A percentile compares a stretch with the other conserved stretches of the same genome.
Evolutionary conservation across 2,113 vertebrate species (phyloP).

Genomic region (human (Homo sapiens)): GRCh38 chr20:47668001-47668500

Average conservation of each 20-base stretch:
- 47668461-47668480: background rate
- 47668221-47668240: background rate
- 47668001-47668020: too few species aligned
- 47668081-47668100: background rate
- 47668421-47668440: background rate
- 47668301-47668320: background rate
- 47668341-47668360: background rate
- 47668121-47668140: background rate
- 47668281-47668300: background rate
- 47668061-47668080: accelerated
- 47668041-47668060: background rate
- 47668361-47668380: too few species aligned
- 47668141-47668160: background rate
- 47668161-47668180: background rate
- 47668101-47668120: background rate
- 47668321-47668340: background rate
- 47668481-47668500: background rate
- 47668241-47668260: accelerated
- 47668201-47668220: background rate
- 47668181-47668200: background rate
- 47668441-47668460: background rate
- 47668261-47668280: background rate
- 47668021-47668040: background rate
- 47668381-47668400: background rate
- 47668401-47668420: background rate